Conservation (phyloP, 2,113 vertebrate genomes). For the Meriones unguiculatus region DNA sequence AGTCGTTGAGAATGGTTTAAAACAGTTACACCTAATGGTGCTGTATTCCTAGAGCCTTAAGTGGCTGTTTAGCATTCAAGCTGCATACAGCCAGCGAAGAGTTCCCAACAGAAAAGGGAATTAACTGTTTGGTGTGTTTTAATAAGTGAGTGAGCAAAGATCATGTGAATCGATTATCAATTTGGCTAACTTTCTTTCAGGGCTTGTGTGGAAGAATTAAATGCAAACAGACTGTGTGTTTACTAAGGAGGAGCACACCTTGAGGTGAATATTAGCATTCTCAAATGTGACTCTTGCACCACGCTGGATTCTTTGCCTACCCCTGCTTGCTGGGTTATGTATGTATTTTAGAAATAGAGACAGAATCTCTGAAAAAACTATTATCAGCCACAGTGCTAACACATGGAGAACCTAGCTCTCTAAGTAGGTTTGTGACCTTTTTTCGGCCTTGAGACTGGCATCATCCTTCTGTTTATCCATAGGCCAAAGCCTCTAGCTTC, state of each 20-base stretch:
- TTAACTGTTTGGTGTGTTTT: conserved; percentile 83
- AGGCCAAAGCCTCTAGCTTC: background rate
- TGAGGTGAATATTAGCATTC: conserved; percentile 73
- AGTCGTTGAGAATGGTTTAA: conserved; percentile 46
- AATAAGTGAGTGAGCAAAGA: conserved; percentile 82
- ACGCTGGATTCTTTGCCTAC: background rate
- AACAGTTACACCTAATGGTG: conserved; percentile 38
- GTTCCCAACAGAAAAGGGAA: conserved; percentile 79
- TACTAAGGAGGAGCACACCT: conserved; percentile 74
- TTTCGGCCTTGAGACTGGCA: background rate
- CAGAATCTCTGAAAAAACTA: conserved; percentile 37
- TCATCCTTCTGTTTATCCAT: background rate
- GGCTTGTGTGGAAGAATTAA: conserved; percentile 78
- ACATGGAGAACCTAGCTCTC: background rate
- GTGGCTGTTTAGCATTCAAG: conserved; percentile 70
- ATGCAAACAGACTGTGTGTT: conserved; percentile 80
- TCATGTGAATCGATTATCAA: conserved; percentile 82
- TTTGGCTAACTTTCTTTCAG: conserved; percentile 75
- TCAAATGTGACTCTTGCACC: conserved; percentile 69
- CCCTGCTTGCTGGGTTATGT: conserved; percentile 38
- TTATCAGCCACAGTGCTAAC: background rate
- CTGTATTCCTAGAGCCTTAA: conserved; percentile 46
- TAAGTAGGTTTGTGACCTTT: background rate
- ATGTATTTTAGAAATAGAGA: conserved; percentile 49
- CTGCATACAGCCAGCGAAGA: conserved; percentile 23